These are phyloP conservation scores for Pavo muticus DNA, from an alignment of 2,113 vertebrate species.

Conservation along the genomic window DNA sequence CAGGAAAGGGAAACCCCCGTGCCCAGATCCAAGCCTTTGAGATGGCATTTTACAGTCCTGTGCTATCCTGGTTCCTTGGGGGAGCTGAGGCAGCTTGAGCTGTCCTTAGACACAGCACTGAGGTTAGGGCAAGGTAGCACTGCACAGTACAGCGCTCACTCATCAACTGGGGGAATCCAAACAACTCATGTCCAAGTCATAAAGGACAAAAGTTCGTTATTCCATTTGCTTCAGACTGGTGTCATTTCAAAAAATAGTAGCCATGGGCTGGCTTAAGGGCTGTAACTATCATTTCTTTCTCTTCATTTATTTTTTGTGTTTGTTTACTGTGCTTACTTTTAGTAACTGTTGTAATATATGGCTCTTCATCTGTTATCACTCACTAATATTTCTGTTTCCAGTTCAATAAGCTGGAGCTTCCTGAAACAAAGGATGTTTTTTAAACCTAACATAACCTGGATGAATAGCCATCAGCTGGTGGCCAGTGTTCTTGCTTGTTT, in stretches of 20 bases:
- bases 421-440: neutral
- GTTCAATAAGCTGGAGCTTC: neutral
- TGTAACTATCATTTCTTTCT: neutral
- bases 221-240: neutral
- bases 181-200: neutral
- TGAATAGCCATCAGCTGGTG: neutral
- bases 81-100: neutral
- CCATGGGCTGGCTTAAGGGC: neutral
- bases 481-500: neutral
- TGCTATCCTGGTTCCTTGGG: neutral
- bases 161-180: neutral
- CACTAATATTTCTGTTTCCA: neutral
- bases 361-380: neutral
- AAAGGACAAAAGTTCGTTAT: neutral
- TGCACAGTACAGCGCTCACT: neutral
- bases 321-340: neutral
- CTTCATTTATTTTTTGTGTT: neutral
- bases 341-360: neutral
- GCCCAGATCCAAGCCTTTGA: neutral
- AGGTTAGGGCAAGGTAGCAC: neutral
- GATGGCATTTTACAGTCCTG: neutral
- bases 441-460: neutral
- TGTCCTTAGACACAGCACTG: neutral
- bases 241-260: neutral
- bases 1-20: slow-evolving; percentile 73